These are phyloP conservation scores for Sinocyclocheilus rhinocerous DNA, from an alignment of 2,113 vertebrate species.

Conservation along the genomic window DNA sequence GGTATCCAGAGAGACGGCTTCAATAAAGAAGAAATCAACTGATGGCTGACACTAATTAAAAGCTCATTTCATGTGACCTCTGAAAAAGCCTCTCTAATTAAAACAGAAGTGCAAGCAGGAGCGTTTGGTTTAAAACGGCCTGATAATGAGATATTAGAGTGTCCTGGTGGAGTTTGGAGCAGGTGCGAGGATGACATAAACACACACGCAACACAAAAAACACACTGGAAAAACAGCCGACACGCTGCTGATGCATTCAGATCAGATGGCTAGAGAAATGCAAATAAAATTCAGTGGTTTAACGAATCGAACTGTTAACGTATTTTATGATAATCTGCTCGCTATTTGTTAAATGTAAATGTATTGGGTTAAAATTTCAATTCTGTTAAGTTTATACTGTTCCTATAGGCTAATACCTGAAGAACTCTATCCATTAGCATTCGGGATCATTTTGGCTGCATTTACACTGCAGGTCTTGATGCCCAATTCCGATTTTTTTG, in stretches of 20 bases:
- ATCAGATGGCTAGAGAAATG: too few relatives aligned
- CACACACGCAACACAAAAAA: constrained; percentile 40
- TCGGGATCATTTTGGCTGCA: too few relatives aligned
- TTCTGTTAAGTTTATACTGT: too few relatives aligned
- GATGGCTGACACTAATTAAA: constrained; percentile 70
- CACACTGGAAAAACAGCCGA: not conserved
- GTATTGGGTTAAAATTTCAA: too few relatives aligned
- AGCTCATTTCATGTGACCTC: constrained; percentile 69
- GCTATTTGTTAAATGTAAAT: not conserved
- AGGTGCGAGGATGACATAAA: constrained; percentile 63
- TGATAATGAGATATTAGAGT: constrained; percentile 68
- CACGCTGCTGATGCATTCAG: constrained; percentile 25
- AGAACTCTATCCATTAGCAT: too few relatives aligned
- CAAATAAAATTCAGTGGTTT: not conserved
- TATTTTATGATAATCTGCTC: not conserved
- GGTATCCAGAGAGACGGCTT: constrained; percentile 57
- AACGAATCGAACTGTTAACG: not conserved
- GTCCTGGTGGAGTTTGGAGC: constrained; percentile 61
- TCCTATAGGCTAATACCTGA: too few relatives aligned
- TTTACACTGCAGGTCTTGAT: too few relatives aligned
- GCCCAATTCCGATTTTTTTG: too few relatives aligned
- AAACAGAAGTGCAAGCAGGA: constrained; percentile 62
- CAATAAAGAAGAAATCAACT: constrained; percentile 55
- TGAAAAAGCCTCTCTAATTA: constrained; percentile 71
- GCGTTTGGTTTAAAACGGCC: constrained; percentile 66